These are phyloP conservation scores for Bombus soroeensis DNA, from an alignment of 1,140 invertebrate genomes.

Conservation along the genomic window DNA sequence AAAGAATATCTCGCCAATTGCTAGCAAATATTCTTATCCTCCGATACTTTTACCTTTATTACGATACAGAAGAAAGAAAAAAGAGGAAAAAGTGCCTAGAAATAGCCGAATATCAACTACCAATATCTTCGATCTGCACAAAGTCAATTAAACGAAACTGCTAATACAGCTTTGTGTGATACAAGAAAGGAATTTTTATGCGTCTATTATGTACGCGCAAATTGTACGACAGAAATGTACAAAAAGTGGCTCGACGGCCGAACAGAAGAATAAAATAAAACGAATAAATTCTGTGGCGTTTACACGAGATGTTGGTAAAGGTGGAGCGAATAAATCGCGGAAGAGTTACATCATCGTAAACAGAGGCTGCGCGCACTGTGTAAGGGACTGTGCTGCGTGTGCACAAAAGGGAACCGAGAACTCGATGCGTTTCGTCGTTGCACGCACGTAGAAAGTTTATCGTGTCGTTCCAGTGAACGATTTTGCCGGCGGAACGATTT, in stretches of 20 bases:
- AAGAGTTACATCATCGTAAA: conserved; percentile 25
- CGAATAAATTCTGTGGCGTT: not conserved
- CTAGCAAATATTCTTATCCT: too few species aligned
- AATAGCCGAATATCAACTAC: too few species aligned
- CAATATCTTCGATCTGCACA: too few species aligned
- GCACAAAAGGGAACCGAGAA: conserved; percentile 11
- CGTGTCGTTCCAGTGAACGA: conserved; percentile 27
- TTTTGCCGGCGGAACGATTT: conserved; percentile 25
- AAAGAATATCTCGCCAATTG: too few species aligned
- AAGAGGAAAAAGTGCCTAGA: not conserved
- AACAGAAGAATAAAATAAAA: not conserved
- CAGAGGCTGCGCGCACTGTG: not conserved
- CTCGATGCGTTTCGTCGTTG: conserved; percentile 12
- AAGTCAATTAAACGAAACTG: too few species aligned
- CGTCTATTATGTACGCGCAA: too few species aligned
- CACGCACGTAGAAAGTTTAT: conserved; percentile 32
- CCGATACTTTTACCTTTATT: too few species aligned
- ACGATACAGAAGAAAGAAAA: not conserved
- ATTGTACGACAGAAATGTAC: too few species aligned
- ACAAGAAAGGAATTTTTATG: too few species aligned
- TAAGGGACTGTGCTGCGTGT: not conserved
- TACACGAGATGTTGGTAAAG: not conserved
- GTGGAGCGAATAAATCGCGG: not conserved
- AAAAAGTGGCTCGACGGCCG: too few species aligned
- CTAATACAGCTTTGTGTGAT: too few species aligned